Percentiles rank a stretch among this genome's conserved stretches.
Evolutionary conservation across 2,797 vertebrate genomes (phyloP).

Genomic region (Cossypha polioptera): DNA sequence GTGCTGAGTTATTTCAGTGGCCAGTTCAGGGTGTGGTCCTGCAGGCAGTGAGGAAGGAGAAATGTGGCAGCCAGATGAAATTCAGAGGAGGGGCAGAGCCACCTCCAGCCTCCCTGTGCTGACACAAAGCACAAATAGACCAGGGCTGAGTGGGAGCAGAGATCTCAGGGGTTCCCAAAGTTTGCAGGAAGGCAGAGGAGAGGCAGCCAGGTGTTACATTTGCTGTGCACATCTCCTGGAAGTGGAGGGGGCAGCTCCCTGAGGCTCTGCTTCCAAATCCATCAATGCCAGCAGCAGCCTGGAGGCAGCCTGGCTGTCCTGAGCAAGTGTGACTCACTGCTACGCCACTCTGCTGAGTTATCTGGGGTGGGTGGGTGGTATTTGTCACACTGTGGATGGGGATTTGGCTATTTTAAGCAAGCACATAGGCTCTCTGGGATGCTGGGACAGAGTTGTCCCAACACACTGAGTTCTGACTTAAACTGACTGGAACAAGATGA

Average conservation of each 20-base stretch:
- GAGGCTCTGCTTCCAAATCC: not conserved
- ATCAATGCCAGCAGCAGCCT: not conserved
- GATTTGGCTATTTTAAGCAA: not conserved
- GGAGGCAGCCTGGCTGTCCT: not conserved
- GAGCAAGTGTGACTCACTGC: slow-evolving; percentile 7
- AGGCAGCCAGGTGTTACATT: not conserved
- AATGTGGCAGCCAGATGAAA: not conserved
- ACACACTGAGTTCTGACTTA: not conserved
- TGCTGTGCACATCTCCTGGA: rapidly evolving
- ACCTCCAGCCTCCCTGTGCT: not conserved
- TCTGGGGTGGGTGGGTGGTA: not conserved
- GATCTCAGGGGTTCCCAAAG: not conserved
- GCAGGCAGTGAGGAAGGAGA: not conserved
- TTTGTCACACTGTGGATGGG: not conserved
- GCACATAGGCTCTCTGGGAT: not conserved
- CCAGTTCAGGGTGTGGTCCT: not conserved
- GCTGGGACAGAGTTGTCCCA: not conserved
- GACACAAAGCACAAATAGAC: not conserved
- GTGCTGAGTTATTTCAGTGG: not conserved
- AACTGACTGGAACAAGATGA: not conserved
- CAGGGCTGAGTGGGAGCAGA: not conserved
- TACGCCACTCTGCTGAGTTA: not conserved
- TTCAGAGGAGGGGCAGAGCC: not conserved
- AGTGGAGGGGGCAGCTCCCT: not conserved
- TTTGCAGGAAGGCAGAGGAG: not conserved